Evolutionary conservation across 2,888 invertebrate genomes (phyloP), one percentile per base, ranked within the genome.

Genomic region (Cheilosia vernalis): DNA sequence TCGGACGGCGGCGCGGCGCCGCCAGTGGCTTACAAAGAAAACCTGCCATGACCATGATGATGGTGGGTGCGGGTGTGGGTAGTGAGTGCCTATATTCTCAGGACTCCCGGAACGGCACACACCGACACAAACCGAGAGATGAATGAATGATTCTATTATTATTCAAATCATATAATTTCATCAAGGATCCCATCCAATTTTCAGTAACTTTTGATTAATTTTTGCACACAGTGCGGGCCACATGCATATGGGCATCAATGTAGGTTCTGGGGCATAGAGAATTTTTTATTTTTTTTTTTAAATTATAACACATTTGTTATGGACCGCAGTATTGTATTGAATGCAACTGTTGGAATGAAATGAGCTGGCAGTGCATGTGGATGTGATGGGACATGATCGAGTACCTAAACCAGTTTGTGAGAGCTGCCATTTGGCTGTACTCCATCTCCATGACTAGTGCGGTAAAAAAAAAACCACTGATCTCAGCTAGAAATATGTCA

Each of bases 101-200:
- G 58, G 58, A 42, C 30, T 33, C 53, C 47, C 44, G 51, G 44
- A 53, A 55, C 61, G 60, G 24, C 55, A 51, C 44, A 72, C 51
- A 72, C 56, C 64, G 42, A 47, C 44, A 51, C 24, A 51, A 24
- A 6, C 60, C 13, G n/a, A 61, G 69, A 66, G 88, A 88, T 89
- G 89, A 89, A 89, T 89, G 90, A 88, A 88, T 90, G 90, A 90
- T 90, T 90, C 90, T 89, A 90, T 91, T 91, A 90, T 90, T 90
- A 91, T 91, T 91, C 90, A 90, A 91, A 91, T 90, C 90, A 90
- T 89, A 91, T 89, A 90, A 91, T 89, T 90, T 89, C 89, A 90
- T 90, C 85, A 85, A 77, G 85, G 77, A 85, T 81, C 81, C 81
- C 72, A 85, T 85, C 85, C 77, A 85, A 81, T 85, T 85, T 85